A percentile compares a stretch with the other conserved stretches of the same genome.
These are phyloP conservation scores for Atopsyche davidsoni DNA, from an alignment of 1,140 invertebrate genomes.

Conservation along the genomic window DNA sequence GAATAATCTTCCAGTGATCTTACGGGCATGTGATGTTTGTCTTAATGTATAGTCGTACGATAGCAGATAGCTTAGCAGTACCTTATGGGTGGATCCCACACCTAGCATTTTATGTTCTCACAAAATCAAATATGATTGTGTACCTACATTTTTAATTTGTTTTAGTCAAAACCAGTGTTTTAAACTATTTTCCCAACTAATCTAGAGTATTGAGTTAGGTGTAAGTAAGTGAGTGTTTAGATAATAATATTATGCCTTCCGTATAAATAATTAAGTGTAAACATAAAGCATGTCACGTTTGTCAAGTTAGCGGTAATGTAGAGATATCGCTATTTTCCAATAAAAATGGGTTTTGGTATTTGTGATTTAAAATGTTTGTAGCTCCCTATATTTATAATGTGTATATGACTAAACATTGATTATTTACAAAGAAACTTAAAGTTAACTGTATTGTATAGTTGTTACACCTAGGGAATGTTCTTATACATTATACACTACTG, in stretches of 20 bases:
- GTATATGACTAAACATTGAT: slow-evolving; percentile 28
- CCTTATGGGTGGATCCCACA: slow-evolving; percentile 19
- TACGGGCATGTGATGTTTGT: slow-evolving; percentile 20
- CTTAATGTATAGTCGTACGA: slow-evolving; percentile 12
- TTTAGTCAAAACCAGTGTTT: slow-evolving; percentile 30
- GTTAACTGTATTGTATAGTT: slow-evolving; percentile 24
- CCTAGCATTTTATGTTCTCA: slow-evolving; percentile 27
- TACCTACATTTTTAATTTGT: slow-evolving; percentile 24
- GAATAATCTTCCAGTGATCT: slow-evolving; percentile 24
- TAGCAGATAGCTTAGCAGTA: slow-evolving; percentile 19
- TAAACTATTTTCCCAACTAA: slow-evolving; percentile 27
- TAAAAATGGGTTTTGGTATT: slow-evolving; percentile 30
- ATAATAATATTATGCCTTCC: slow-evolving; percentile 31
- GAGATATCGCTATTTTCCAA: slow-evolving; percentile 26
- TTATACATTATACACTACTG: slow-evolving; percentile 23
- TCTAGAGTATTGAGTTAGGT: slow-evolving; percentile 22
- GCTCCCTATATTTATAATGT: slow-evolving; percentile 28
- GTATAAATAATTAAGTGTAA: slow-evolving; percentile 26
- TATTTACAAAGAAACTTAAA: slow-evolving; percentile 29
- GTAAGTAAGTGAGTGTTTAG: slow-evolving; percentile 27
- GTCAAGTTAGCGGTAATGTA: slow-evolving; percentile 10
- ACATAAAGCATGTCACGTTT: slow-evolving; percentile 16
- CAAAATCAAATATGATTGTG: slow-evolving; percentile 12
- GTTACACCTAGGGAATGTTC: slow-evolving; percentile 25
- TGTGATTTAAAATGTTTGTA: slow-evolving; percentile 31